Evolutionary conservation across 2,888 invertebrate species (phyloP), one percentile per base, ranked within the genome.

Genomic region (Tholera decimalis): DNA sequence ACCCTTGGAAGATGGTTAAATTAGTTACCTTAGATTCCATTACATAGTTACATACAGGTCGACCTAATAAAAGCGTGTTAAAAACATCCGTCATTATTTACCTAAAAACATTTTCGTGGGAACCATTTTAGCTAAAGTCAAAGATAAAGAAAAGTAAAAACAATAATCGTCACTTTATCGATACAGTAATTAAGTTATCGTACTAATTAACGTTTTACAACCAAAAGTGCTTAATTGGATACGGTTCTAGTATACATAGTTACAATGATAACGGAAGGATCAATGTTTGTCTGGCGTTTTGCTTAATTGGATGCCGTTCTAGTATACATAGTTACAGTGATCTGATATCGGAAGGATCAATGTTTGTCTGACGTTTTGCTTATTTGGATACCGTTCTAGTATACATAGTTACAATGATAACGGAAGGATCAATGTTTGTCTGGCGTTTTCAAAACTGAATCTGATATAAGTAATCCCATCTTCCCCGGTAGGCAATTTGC

Each of bases 341-440:
- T n/a, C n/a, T 66, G 79, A 88, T 89, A 90, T 88, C 2, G 4
- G 18, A 69, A 54, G 30, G 13, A 22, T 37, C 77, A 7, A 37
- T n/a, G 0, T 15, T 7, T 37, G 37, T 1, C 6, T n/a, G 2
- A n/a, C 7, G 0, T 37, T 7, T n/a, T 84, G 86, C 89, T 89
- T 85, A 64, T 83, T 66, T 58, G 57, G 74, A 82, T 83, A 84
- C 73, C 72, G 67, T 77, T 79, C 73, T 76, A 77, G 76, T 83
- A 86, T 82, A 84, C 90, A 80, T 89, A 87, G 89, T 84, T 85
- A 91, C 90, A 88, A 78, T 66, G 79, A 88, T 89, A 90, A 88
- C 2, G 4, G 18, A 69, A 54, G 30, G 13, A 22, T 37, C 77
- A 7, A 37, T n/a, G 0, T 15, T 7, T 37, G 37, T 1, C 6